These are phyloP conservation scores for Gonatopus flavifemur DNA, from an alignment of 1,140 invertebrate genomes.

Conservation along the genomic window DNA sequence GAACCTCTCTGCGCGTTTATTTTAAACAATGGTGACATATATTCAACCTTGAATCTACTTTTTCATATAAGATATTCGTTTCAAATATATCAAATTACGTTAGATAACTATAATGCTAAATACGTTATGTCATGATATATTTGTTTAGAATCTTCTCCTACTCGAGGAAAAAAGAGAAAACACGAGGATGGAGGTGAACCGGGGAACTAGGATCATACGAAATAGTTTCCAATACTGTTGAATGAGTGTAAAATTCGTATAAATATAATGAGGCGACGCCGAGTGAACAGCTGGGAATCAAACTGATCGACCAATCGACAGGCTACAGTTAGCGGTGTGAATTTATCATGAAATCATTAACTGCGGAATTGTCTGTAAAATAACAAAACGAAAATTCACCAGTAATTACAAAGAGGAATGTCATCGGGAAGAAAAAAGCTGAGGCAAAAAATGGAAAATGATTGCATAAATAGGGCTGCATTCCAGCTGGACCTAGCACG, in stretches of 20 bases:
- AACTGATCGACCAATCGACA: constrained; percentile 58
- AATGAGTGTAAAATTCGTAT: constrained; percentile 56
- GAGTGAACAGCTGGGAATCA: constrained; percentile 58
- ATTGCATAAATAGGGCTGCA: constrained; percentile 55
- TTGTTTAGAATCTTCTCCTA: constrained; percentile 55
- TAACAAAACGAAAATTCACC: constrained; percentile 33
- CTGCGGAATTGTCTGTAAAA: constrained; percentile 45
- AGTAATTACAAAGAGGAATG: constrained; percentile 19
- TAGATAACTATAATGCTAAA: no score
- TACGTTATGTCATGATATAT: constrained; percentile 2
- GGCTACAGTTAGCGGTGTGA: constrained; percentile 54
- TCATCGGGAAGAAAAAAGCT: constrained; percentile 16
- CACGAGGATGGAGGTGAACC: constrained; percentile 62
- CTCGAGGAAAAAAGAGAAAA: constrained; percentile 73
- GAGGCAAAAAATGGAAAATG: constrained; percentile 30
- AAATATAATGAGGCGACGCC: constrained; percentile 55
- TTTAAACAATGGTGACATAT: no score
- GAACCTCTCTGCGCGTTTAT: no score
- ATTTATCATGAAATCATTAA: constrained; percentile 50
- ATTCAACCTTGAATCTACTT: no score
- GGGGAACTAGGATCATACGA: constrained; percentile 46
- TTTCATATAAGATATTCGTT: no score
- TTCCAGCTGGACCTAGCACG: constrained; percentile 57
- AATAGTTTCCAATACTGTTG: constrained; percentile 43
- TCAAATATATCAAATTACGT: no score